A percentile compares a stretch with the other conserved stretches of the same genome.
These are phyloP conservation scores for Listronotus bonariensis DNA, from an alignment of 1,140 invertebrate species.

Conservation along the genomic window DNA sequence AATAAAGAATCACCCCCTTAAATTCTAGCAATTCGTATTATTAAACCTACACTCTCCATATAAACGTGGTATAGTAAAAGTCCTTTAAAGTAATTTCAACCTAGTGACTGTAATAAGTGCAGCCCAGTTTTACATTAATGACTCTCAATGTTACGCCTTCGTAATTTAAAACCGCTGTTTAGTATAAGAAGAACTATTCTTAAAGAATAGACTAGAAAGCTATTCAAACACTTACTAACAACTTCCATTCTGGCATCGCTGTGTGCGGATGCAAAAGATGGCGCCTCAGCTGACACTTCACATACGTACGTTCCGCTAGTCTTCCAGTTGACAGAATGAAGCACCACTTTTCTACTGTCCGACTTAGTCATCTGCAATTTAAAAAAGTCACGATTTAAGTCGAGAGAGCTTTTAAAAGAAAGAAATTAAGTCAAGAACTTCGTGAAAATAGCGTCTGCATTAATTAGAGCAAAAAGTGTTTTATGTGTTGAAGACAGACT, in stretches of 20 bases:
- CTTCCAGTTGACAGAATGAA: conserved; percentile 67
- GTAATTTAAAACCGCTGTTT: neutral
- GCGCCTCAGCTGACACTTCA: conserved; percentile 77
- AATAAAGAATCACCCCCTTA: no score
- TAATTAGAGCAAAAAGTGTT: neutral
- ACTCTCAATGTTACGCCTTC: neutral
- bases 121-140: neutral
- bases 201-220: neutral
- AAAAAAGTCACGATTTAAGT: conserved; percentile 25
- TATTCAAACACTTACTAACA: conserved; percentile 64
- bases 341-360: conserved; percentile 63
- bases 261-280: conserved; percentile 69
- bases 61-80: no score
- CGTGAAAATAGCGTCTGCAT: neutral
- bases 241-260: conserved; percentile 73
- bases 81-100: no score
- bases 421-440: conserved; percentile 16
- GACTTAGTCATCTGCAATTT: conserved; percentile 62
- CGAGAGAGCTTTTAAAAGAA: conserved; percentile 7
- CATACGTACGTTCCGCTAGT: conserved; percentile 74
- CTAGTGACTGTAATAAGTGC: no score
- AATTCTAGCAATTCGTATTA: no score
- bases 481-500: neutral
- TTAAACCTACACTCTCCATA: no score
- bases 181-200: neutral